Base-by-base conservation (phyloP, 2,888 invertebrate species). In the Drosophila emarginata region DNA sequence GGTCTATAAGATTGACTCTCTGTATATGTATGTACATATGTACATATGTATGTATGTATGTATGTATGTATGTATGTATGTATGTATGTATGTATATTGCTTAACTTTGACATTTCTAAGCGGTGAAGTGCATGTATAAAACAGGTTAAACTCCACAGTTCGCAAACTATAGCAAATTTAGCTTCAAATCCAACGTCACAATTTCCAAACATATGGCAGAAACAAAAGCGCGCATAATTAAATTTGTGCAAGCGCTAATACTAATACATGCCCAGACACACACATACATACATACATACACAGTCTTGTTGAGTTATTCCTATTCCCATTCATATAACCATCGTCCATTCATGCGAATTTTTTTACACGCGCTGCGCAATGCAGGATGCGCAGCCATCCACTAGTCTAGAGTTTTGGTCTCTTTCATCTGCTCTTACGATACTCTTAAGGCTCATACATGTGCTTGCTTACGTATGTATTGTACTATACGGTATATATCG, bases 21-120 rank as follows among this genome's bases (percentile, higher is more conserved):
- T 1, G 28, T 28, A 6, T 6, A 32, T 32, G 32, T 32, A 32
- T 32, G 11, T 32, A 32, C 9, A 9, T 32, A 32, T 18, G 11
- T 45, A 18, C 45, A 4, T 9, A 11, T 66, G 51, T 72, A 68
- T 67, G 23, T 64, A 21, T 65, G 23, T 26, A 58, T 61, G 4
- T 61, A 12, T 57, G 23, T 64, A 32, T 57, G 14, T 56, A 6
- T 54, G 6, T 64, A 7, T 58, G 23, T 64, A 26, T 67, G 2
- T 40, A 18, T 15, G 3, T 18, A 9, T 4, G 4, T 40, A 15
- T 61, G 61, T 74, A 71, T 83, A 74, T 80, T 88, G 78, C 84
- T 83, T 83, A 83, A 83, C 88, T 83, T 86, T 83, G 83, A 83
- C 83, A 83, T 83, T 83, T 83, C 78, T 83, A 78, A 80, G 67